A percentile compares a stretch with the other conserved stretches of the same genome.
These are phyloP conservation scores for Acanthurus lineatus DNA, from an alignment of 2,797 vertebrate species.

Conservation along the genomic window DNA sequence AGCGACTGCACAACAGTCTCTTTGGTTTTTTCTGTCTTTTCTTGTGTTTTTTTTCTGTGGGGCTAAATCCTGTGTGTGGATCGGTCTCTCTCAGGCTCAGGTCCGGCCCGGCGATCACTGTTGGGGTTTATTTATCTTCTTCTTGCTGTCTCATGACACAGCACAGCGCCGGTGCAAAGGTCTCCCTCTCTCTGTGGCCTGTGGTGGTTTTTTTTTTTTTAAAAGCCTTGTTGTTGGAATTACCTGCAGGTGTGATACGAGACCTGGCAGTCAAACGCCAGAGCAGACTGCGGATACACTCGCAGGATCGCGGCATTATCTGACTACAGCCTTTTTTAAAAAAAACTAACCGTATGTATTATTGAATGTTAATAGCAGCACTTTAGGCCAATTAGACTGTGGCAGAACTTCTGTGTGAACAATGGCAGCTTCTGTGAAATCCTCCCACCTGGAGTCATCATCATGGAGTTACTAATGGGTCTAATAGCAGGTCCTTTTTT, in stretches of 20 bases:
- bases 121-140: constrained; percentile 31
- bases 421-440: constrained; percentile 54
- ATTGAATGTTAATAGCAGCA: constrained; percentile 66
- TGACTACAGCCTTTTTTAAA: constrained; percentile 19
- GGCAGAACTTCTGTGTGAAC: constrained; percentile 42
- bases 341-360: constrained; percentile 35
- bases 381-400: constrained; percentile 72
- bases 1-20: neutral
- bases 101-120: constrained; percentile 32
- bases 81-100: constrained; percentile 22
- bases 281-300: neutral
- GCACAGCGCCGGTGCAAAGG: constrained; percentile 30
- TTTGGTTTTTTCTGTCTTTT: neutral
- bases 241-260: constrained; percentile 30
- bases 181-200: constrained; percentile 22
- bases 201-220: constrained; percentile 44
- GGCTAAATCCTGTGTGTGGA: constrained; percentile 8
- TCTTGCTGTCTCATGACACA: constrained; percentile 22
- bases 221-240: constrained; percentile 33
- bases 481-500: constrained; percentile 64
- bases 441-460: constrained; percentile 73
- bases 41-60: constrained; percentile 9
- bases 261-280: constrained; percentile 22
- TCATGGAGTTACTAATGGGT: constrained; percentile 57
- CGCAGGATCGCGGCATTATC: constrained; percentile 26